Evolutionary conservation across 2,113 vertebrate genomes (phyloP).

Genomic region (Lonchura striata): DNA sequence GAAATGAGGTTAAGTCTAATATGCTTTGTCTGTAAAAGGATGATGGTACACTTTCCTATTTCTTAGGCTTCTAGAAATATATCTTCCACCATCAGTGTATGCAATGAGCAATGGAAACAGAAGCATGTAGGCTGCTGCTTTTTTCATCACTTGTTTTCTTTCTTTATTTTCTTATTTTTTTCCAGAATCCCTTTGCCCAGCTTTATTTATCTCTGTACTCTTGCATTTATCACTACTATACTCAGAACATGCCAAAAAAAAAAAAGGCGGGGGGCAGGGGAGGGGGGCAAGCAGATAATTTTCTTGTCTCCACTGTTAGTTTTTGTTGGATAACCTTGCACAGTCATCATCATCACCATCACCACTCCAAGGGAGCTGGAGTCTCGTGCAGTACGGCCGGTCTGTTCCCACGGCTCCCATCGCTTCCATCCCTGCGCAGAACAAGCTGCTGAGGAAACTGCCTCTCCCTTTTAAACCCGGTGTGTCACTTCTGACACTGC

Average conservation of each 20-base stretch:
- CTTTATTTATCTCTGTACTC: background rate
- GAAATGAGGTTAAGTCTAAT: background rate
- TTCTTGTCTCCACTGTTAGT: background rate
- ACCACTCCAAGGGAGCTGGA: fast-evolving
- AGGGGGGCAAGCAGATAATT: fast-evolving
- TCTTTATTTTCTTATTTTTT: background rate
- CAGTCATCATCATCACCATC: too few species aligned
- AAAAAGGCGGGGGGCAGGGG: fast-evolving
- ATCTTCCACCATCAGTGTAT: background rate
- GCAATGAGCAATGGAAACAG: background rate
- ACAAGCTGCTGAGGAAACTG: fast-evolving
- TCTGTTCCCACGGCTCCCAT: fast-evolving
- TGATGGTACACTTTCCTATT: background rate
- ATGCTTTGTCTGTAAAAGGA: background rate
- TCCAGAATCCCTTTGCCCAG: background rate
- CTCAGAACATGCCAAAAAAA: background rate
- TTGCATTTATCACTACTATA: background rate
- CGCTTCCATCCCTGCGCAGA: fast-evolving
- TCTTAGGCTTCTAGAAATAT: background rate
- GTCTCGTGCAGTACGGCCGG: fast-evolving
- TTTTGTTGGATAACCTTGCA: background rate
- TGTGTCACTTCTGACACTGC: fast-evolving
- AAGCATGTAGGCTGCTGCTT: background rate
- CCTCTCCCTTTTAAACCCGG: background rate
- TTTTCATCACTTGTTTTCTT: background rate